Conservation (phyloP, 2,113 vertebrate genomes). For the Pleuronectes platessa region DNA sequence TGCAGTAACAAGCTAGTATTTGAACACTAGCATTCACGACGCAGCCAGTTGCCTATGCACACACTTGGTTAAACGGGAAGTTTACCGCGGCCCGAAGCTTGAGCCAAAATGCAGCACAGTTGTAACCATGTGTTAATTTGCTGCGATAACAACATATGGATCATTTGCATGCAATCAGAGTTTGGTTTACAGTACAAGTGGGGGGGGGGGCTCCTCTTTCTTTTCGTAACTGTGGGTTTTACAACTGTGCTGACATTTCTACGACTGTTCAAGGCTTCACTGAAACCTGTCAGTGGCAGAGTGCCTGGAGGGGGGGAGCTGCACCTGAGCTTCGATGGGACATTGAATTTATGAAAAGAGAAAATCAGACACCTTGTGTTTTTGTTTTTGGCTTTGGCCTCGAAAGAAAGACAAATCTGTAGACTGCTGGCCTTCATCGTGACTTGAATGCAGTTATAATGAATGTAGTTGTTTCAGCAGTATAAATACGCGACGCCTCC, state of each 20-base stretch:
- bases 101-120: not conserved
- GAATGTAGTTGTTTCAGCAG: not conserved
- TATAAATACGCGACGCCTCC: conserved; percentile 8
- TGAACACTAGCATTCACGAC: too few relatives aligned
- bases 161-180: not conserved
- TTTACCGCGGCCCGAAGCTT: not conserved
- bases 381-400: conserved; percentile 1
- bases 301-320: not conserved
- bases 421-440: conserved; percentile 11
- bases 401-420: conserved; percentile 8
- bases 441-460: not conserved
- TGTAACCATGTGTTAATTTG: not conserved
- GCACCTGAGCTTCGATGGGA: conserved; percentile 24
- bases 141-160: not conserved
- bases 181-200: not conserved
- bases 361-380: conserved; percentile 31
- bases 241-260: not conserved
- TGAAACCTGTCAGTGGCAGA: not conserved
- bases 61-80: too few relatives aligned
- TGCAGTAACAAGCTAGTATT: too few relatives aligned
- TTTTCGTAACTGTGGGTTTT: too few relatives aligned
- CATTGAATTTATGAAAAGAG: conserved; percentile 47
- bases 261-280: conserved; percentile 1
- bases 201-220: not conserved
- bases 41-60: too few relatives aligned